Conservation (phyloP, 2,888 invertebrate species). For the Diplolepis rosae region DNA sequence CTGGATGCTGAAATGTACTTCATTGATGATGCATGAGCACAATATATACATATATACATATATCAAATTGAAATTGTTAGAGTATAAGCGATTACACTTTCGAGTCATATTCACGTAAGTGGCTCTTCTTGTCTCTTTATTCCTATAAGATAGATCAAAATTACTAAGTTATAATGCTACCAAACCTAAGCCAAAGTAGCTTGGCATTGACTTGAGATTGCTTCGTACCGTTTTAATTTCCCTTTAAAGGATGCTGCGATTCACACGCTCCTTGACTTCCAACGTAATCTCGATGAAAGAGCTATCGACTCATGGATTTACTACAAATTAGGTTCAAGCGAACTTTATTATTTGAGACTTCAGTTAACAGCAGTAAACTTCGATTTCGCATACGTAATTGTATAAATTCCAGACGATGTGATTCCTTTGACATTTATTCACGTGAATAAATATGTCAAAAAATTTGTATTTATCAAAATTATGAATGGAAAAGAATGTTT, state of each 20-base stretch:
- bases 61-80: not conserved
- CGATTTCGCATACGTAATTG: not conserved
- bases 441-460: too few relatives aligned
- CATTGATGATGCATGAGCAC: not conserved
- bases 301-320: constrained; percentile 23
- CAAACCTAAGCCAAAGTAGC: constrained; percentile 34
- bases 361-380: not conserved
- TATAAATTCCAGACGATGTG: constrained; percentile 1
- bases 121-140: not conserved
- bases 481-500: too few relatives aligned
- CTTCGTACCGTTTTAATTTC: constrained; percentile 40
- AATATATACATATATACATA: too few relatives aligned
- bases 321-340: constrained; percentile 19
- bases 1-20: not conserved
- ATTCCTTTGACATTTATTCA: not conserved
- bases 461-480: too few relatives aligned
- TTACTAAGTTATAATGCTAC: not conserved
- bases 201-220: constrained; percentile 42
- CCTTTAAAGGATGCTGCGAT: constrained; percentile 49
- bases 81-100: not conserved
- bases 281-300: constrained; percentile 18
- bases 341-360: constrained; percentile 14
- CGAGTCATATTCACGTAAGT: not conserved
- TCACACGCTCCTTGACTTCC: constrained; percentile 54
- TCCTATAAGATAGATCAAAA: not conserved